Percentiles rank a stretch among this genome's conserved stretches.
Evolutionary conservation across 2,888 invertebrate species (phyloP).

Genomic region (Panzeria rudis): DNA sequence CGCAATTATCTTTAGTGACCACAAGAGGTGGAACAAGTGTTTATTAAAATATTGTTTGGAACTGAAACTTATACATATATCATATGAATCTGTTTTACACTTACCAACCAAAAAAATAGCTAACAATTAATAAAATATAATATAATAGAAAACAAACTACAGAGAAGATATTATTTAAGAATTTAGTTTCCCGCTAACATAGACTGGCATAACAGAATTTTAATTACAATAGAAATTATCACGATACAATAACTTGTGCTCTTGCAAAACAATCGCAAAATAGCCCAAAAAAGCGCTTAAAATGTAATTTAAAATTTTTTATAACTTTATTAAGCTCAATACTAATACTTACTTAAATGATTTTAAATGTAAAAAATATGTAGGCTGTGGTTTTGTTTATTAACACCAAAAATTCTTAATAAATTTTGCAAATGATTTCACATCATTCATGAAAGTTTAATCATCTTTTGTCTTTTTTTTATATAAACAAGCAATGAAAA

Average conservation of each 20-base stretch:
- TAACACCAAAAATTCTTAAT: background rate
- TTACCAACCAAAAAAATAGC: background rate
- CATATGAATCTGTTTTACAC: too few relatives aligned
- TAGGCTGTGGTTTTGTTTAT: background rate
- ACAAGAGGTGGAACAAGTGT: too few relatives aligned
- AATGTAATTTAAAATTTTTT: constrained; percentile 10
- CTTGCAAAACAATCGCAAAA: background rate
- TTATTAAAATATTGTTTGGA: too few relatives aligned
- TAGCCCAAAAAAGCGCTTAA: background rate
- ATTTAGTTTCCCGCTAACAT: background rate
- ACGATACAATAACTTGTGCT: constrained; percentile 2
- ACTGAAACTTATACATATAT: too few relatives aligned
- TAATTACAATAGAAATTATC: constrained; percentile 14
- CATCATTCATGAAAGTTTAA: background rate
- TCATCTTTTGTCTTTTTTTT: constrained; percentile 6
- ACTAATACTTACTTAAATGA: background rate
- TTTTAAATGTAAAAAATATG: background rate
- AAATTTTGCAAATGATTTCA: background rate
- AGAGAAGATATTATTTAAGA: background rate
- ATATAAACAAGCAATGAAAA: background rate
- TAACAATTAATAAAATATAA: background rate
- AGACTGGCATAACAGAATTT: constrained; percentile 6
- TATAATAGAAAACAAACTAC: background rate
- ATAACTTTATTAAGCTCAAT: background rate
- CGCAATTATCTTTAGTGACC: too few relatives aligned